Base-by-base conservation (phyloP, 2,888 invertebrate species). In the Diaperis boleti region DNA sequence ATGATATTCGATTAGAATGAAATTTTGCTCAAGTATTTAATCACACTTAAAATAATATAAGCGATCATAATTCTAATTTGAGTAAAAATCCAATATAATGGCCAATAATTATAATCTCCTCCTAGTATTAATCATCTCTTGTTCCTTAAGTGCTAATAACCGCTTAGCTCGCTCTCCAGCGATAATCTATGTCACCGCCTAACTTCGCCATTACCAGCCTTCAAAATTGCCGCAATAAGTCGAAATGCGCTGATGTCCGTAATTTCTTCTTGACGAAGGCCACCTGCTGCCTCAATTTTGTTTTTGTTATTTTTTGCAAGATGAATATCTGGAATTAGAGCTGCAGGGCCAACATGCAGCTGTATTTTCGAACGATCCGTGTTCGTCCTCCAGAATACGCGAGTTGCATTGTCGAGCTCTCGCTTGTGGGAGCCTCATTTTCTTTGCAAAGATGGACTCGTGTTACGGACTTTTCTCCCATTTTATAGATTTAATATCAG, bases 201-300 rank as follows among this genome's bases (percentile, higher is more conserved):
- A 54, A 54, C 42, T 17, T 42, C 54, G 10, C 31, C 41, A 54
- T 54, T 42, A 42, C 52, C 17, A 42, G 29, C 29, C 42, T 11
- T 31, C 42, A 7, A 54, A 54, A 54, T 54, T 54, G 54, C 13
- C 31, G 29, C 42, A 54, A 54, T 54, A 54, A 41, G 41, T 54
- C 42, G 54, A 54, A 54, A 54, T 54, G 42, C 44, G 56, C n/a
- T 56, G 29, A 56, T 44, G 56, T 56, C 41, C 56, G 42, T 56
- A 56, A 44, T 56, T 44, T 56, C 29, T 29, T 11, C 29, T 29
- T 42, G 20, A 56, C 14, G 44, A 20, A 44, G 44, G 29, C 31
- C 56, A 56, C 56, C 56, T 56, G 56, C 44, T 44, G 0, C 56
- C 44, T 6, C 41, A 35, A 56, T 56, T n/a, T 56, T 35, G 44